These are phyloP conservation scores for Thripadectes ignobilis DNA, from an alignment of 2,797 vertebrate genomes.

Conservation along the genomic window DNA sequence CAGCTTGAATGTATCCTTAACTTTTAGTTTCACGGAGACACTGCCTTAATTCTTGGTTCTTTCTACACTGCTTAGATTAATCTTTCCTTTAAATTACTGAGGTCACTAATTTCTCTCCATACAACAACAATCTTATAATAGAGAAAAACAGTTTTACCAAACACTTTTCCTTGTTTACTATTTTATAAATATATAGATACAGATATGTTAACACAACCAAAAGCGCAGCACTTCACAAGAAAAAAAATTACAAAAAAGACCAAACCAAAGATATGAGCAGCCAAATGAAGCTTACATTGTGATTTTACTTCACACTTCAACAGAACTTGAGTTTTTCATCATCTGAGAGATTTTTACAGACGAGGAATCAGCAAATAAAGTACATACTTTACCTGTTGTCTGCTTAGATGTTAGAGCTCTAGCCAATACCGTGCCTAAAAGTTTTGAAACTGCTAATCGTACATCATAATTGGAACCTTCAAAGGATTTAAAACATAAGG, in stretches of 20 bases:
- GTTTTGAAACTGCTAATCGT: constrained; percentile 83
- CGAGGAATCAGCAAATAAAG: not conserved
- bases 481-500: constrained; percentile 92
- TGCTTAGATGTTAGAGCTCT: constrained; percentile 81
- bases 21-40: not conserved
- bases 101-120: not conserved
- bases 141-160: not conserved
- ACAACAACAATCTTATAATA: not conserved
- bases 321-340: not conserved
- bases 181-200: not conserved
- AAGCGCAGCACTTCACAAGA: not conserved
- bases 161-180: not conserved
- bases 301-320: not conserved
- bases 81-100: not conserved
- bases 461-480: constrained; percentile 91
- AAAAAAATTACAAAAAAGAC: not conserved
- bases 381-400: constrained; percentile 73
- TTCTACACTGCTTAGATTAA: not conserved
- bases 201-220: not conserved
- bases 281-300: not conserved
- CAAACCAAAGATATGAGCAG: not conserved
- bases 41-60: not conserved
- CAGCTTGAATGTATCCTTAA: not conserved
- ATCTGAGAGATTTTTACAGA: not conserved
- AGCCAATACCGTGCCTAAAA: constrained; percentile 87